Base-by-base conservation (phyloP, 2,888 invertebrate genomes). In the Digitonthophagus gazella region DNA sequence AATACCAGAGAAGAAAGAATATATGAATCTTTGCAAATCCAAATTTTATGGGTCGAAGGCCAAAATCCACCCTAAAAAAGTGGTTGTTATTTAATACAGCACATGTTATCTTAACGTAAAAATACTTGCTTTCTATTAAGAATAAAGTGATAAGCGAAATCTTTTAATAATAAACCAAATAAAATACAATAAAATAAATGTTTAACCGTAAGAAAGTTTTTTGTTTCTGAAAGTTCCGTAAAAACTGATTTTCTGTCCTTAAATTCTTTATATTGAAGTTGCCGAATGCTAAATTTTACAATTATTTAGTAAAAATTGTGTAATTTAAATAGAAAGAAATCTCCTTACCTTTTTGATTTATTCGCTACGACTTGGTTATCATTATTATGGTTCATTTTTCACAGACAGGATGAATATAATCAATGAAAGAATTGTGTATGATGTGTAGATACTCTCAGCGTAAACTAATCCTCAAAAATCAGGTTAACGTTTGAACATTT, bases 141-240 rank as follows among this genome's bases (percentile, higher is more conserved):
- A 68, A 93, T 84, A 76, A 91, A 86, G 79, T 95, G 95, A 76
- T 89, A 84, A 54, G 91, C 84, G 67, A 65, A 19, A 44, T 69
- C 71, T 28, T 57, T 69, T 6, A 15, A 55, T 18, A 71, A n/a
- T 19, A 67, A 66, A 19, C 72, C 71, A 6, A 74, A 61, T 8
- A 96, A 84, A 73, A 92, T 90, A 15, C 91, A 91, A 63, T 92
- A 86, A 82, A 95, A 95, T 73, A 96, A 90, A 80, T 96, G 91
- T 80, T 95, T 93, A 74, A 96, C 90, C 2, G 94, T 91, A 76
- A 88, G 87, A 76, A 96, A 90, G 82, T 96, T 95, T 66, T 89
- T 87, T 65, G 90, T 88, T 78, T 91, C 88, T 75, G 93, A 86
- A 16, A 96, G 85, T 71, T 92, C 91, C 0, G 93, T 95, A 68